Evolutionary conservation across 2,888 invertebrate genomes (phyloP), one percentile per base, ranked within the genome.

Genomic region (Diplazon laetatorius): DNA sequence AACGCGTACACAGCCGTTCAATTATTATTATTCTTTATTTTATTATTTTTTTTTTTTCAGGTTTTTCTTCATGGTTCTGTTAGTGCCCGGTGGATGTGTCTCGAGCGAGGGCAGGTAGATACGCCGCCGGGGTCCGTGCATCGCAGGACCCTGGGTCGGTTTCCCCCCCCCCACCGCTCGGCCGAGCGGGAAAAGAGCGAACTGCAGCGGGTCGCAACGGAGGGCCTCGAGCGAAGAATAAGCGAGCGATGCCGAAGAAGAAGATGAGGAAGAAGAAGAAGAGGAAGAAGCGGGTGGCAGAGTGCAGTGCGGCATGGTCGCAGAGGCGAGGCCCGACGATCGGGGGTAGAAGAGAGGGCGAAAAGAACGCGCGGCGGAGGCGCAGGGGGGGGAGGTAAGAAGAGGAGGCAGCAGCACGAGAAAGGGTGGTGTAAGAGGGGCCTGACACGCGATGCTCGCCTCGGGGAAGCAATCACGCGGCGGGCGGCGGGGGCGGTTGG

Each of bases 381-480:
- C n/a, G n/a, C n/a, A n/a, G n/a, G 46, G 52, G 63, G 46, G 73
- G 55, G 39, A 63, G 71, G 46, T 52, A 52, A 46, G 70, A 46
- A 70, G 60, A 74, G 72, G 73, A 60, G 60, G 80, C 70, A 78
- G 83, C 81, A 80, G 80, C 73, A 78, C 80, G 84, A 82, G 84
- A n/a, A n/a, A 83, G 85, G 83, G 82, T 81, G 83, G 84, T 82
- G 84, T 86, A 87, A 89, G 89, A 88, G 90, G 89, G 89, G 89
- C 86, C 89, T 89, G 90, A 89, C 90, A 89, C 88, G 91, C 90
- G 89, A 90, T 91, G 89, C 89, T 87, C 85, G 89, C 89, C 90
- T 83, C 87, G 84, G 85, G 90, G 90, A 87, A 88, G 91, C 86
- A 90, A 89, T 89, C 90, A 88, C 86, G 88, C 85, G 87, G 85